Conservation (phyloP, 2,888 invertebrate species). For the Acrobasis repandana region DNA sequence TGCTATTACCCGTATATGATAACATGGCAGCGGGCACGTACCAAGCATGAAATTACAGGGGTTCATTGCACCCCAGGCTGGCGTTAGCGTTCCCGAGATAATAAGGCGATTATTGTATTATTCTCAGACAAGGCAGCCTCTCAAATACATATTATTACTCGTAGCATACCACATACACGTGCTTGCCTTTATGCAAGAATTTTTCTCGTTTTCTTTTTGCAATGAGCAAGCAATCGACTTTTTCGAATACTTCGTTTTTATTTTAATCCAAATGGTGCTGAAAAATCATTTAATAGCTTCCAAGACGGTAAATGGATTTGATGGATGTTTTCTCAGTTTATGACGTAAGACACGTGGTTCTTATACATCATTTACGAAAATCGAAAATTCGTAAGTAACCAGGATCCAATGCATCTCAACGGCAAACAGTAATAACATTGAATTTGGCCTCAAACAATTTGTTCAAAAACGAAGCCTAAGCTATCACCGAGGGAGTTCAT, state of each 20-base stretch:
- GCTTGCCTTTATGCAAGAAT: not conserved
- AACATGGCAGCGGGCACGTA: not conserved
- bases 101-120: not conserved
- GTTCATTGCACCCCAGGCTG: slow-evolving; percentile 17
- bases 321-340: too few species aligned
- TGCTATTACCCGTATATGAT: not conserved
- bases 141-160: not conserved
- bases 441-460: too few species aligned
- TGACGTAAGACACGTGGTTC: too few species aligned
- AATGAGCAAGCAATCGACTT: not conserved
- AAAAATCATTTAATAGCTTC: too few species aligned
- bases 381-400: too few species aligned
- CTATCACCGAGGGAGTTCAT: too few species aligned
- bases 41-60: slow-evolving; percentile 6
- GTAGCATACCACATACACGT: not conserved
- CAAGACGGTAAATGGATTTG: too few species aligned
- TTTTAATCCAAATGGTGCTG: too few species aligned
- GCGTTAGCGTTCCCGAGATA: not conserved
- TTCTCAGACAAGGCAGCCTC: not conserved
- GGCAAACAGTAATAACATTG: too few species aligned
- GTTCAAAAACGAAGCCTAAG: too few species aligned
- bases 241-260: not conserved
- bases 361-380: too few species aligned
- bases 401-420: too few species aligned
- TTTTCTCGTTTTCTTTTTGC: not conserved